Percentiles rank a stretch among this genome's conserved stretches.
Conservation (phyloP, 2,888 invertebrate species). For the Graphium colonna region DNA sequence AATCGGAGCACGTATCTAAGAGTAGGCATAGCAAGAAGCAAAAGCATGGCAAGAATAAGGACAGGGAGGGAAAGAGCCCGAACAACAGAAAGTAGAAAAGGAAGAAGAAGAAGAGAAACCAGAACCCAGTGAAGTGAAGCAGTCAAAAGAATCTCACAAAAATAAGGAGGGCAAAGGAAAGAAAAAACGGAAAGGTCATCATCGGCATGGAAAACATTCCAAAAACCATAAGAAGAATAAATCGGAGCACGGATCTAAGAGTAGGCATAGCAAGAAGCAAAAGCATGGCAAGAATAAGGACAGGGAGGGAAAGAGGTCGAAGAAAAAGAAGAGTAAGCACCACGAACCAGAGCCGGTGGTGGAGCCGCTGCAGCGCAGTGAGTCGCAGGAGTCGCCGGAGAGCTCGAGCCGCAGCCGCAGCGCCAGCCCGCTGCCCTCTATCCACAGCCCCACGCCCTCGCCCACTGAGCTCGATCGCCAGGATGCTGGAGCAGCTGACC, state of each 20-base stretch:
- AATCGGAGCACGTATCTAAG: constrained; percentile 51
- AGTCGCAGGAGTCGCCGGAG: constrained; percentile 59
- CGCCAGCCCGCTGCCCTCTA: constrained; percentile 69
- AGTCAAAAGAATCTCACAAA: constrained; percentile 65
- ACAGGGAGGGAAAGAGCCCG: constrained; percentile 70
- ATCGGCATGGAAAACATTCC: constrained; percentile 72
- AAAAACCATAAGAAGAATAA: constrained; percentile 63
- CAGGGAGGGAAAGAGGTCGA: constrained; percentile 71
- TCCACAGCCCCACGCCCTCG: constrained; percentile 66
- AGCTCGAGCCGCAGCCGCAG: constrained; percentile 67
- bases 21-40: constrained; percentile 57
- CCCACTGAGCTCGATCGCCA: constrained; percentile 38
- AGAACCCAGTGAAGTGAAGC: constrained; percentile 41
- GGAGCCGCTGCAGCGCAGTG: constrained; percentile 42
- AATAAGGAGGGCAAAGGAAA: constrained; percentile 61
- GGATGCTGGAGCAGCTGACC: constrained; percentile 9
- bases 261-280: constrained; percentile 56
- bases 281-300: constrained; percentile 63
- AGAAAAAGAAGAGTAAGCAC: constrained; percentile 68
- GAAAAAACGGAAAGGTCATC: constrained; percentile 70
- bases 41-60: constrained; percentile 60
- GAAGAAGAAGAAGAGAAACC: constrained; percentile 67
- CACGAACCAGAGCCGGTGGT: constrained; percentile 41
- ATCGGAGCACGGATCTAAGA: constrained; percentile 50
- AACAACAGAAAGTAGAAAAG: too few relatives aligned